Evolutionary conservation across 2,113 vertebrate genomes (phyloP).

Genomic region (Trogon surrucura): DNA sequence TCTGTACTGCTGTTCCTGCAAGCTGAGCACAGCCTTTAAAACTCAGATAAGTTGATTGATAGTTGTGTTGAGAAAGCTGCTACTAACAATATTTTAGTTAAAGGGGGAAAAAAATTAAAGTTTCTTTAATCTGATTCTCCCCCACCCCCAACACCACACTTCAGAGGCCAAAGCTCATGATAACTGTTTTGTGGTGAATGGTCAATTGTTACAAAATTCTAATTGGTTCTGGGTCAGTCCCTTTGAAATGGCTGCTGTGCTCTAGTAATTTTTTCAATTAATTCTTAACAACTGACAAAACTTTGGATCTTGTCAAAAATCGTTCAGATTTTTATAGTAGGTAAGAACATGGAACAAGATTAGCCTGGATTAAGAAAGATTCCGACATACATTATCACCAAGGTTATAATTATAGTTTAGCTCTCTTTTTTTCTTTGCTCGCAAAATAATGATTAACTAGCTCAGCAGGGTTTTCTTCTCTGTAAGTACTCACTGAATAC

Average conservation of each 20-base stretch:
- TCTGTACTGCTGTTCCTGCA: constrained; percentile 34
- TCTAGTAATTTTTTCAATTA: constrained; percentile 88
- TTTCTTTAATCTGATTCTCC: constrained; percentile 72
- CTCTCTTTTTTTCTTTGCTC: neutral
- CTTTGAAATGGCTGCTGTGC: constrained; percentile 77
- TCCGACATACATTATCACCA: constrained; percentile 27
- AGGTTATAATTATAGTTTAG: constrained; percentile 52
- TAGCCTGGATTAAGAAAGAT: constrained; percentile 43
- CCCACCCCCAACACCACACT: constrained; percentile 73
- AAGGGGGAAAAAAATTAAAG: constrained; percentile 42
- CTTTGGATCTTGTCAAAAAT: constrained; percentile 82
- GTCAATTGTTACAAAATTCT: constrained; percentile 85
- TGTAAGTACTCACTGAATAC: neutral
- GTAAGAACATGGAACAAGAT: constrained; percentile 51
- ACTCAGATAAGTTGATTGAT: constrained; percentile 57
- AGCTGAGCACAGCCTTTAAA: constrained; percentile 63
- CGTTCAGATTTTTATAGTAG: constrained; percentile 73
- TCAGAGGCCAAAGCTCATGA: constrained; percentile 78
- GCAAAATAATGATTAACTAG: constrained; percentile 50
- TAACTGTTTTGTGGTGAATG: constrained; percentile 79
- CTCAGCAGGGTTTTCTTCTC: constrained; percentile 38
- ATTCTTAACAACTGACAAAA: constrained; percentile 86
- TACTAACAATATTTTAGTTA: constrained; percentile 65
- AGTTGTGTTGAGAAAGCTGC: constrained; percentile 46
- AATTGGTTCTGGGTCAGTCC: constrained; percentile 88